These are phyloP conservation scores for Mormyrus proboscirostris DNA, from an alignment of 2,797 vertebrate genomes.

Conservation along the genomic window DNA sequence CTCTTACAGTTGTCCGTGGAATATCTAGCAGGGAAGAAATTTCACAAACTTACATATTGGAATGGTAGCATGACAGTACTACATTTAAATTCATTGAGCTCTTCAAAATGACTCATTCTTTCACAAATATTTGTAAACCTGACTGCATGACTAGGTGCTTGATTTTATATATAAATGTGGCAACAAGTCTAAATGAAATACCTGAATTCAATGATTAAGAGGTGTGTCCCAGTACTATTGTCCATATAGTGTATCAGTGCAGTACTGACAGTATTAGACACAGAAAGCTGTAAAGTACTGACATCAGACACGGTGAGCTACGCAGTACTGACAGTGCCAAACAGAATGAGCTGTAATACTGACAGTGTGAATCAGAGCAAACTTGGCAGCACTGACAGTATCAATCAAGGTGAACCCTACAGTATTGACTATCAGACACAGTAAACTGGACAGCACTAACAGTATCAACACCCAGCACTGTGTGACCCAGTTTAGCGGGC, in stretches of 20 bases:
- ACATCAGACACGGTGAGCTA: constrained; percentile 54
- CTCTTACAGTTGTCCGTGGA: neutral
- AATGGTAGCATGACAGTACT: neutral
- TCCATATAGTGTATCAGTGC: neutral
- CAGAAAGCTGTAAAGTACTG: constrained; percentile 33
- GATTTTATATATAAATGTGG: neutral
- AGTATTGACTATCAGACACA: neutral
- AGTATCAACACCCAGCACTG: neutral
- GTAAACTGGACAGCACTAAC: neutral
- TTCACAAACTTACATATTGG: neutral
- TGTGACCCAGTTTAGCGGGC: neutral
- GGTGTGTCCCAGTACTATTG: neutral
- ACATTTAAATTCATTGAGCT: neutral
- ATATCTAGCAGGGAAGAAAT: neutral
- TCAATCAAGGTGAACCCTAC: neutral
- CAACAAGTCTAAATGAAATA: neutral
- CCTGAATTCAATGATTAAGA: neutral
- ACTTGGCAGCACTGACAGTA: neutral
- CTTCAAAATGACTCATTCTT: neutral
- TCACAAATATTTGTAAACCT: neutral
- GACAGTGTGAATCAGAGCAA: neutral
- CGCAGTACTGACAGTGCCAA: neutral
- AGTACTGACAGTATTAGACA: neutral
- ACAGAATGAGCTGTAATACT: neutral
- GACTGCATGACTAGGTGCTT: neutral